Evolutionary conservation across 2,888 invertebrate genomes (phyloP).

Genomic region (Oscheius myriophilus): DNA sequence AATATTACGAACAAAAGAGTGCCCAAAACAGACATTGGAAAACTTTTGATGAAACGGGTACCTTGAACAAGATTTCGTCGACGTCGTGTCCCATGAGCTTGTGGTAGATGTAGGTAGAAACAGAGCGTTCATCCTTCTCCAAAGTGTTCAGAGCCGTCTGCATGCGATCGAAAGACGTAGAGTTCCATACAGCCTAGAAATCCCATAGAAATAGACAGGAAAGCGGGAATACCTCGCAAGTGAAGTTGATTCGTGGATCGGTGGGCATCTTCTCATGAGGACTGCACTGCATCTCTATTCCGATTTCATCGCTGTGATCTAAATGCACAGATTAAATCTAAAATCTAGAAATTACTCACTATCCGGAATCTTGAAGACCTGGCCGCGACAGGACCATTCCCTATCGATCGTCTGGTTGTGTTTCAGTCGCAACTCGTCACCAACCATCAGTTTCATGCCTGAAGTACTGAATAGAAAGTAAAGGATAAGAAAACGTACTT

Average conservation of each 20-base stretch:
- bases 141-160: conserved; percentile 91
- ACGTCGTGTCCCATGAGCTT: conserved; percentile 83
- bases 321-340: conserved; percentile 8
- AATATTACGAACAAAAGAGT: too few relatives aligned
- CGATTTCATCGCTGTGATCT: conserved; percentile 95
- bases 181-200: conserved; percentile 63
- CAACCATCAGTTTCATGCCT: conserved; percentile 99
- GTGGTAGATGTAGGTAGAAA: conserved; percentile 97
- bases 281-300: conserved; percentile 91
- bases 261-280: conserved; percentile 84
- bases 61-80: conserved; percentile 74
- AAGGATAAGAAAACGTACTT: conserved; percentile 61
- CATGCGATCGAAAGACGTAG: conserved; percentile 77
- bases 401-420: conserved; percentile 76
- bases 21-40: too few relatives aligned
- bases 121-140: conserved; percentile 93
- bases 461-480: conserved; percentile 34
- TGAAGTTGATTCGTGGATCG: conserved; percentile 92
- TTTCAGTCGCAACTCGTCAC: conserved; percentile 88
- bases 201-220: neutral
- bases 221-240: conserved; percentile 81
- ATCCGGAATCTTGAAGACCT: conserved; percentile 83
- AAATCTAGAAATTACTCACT: conserved; percentile 71
- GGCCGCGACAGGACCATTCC: conserved; percentile 93
- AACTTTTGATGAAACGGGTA: conserved; percentile 24